Conservation (phyloP, 2,888 invertebrate genomes). For the Conomelus anceps region DNA sequence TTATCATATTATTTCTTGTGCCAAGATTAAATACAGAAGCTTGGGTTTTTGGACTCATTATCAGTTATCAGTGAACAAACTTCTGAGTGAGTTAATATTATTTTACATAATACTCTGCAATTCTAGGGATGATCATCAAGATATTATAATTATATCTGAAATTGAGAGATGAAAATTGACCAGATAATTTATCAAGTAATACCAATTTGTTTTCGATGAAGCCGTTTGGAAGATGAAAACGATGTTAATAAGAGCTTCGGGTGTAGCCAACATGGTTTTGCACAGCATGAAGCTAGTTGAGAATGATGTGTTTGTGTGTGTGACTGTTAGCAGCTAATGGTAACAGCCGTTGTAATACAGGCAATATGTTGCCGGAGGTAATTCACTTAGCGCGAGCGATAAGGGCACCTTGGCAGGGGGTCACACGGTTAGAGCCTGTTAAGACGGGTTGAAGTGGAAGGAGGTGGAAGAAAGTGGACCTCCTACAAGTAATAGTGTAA, state of each 20-base stretch:
- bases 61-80: too few species aligned
- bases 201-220: not conserved
- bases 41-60: too few species aligned
- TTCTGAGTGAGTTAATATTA: too few species aligned
- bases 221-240: not conserved
- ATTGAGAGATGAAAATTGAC: not conserved
- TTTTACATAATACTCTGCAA: too few species aligned
- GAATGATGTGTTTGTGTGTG: not conserved
- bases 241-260: not conserved
- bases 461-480: too few species aligned
- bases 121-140: too few species aligned
- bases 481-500: not conserved
- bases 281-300: not conserved
- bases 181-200: not conserved
- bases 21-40: too few species aligned
- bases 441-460: not conserved
- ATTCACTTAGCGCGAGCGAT: not conserved
- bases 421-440: too few species aligned
- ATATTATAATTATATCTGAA: not conserved
- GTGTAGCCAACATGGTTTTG: not conserved
- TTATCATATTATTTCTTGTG: too few species aligned
- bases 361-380: not conserved
- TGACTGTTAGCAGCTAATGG: not conserved
- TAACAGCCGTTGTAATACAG: not conserved
- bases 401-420: not conserved